Evolutionary conservation across 2,888 invertebrate genomes (phyloP), one percentile per base, ranked within the genome.

Genomic region (Meteorus cinctellus): DNA sequence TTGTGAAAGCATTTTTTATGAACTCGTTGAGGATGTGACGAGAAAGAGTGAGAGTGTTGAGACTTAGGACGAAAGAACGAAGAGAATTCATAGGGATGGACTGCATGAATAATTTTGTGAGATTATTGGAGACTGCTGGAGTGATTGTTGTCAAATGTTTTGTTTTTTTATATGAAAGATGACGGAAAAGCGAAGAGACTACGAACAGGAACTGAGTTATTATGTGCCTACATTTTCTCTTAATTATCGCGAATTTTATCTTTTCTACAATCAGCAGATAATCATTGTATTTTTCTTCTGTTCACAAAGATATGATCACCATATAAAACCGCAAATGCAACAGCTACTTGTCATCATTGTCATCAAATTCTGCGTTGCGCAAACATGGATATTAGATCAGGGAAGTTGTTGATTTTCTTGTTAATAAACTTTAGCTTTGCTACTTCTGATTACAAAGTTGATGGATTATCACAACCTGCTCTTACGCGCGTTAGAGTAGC

Each of bases 311-410:
- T 59, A 66, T 34, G 29, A 29, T 12, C 12, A 60, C 67, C 68
- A 16, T 77, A 77, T 79, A 79, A 70, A 77, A 72, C 16, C 34
- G 16, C 55, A 14, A 51, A 16, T 41, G 31, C 55, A 19, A 16
- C 51, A 36, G 24, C 66, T 24, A 62, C 12, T 41, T 19, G 16
- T 24, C 29, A 51, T 8, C 45, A 62, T 29, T 48, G 60, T 76
- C 31, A 77, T 73, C 77, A 14, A 8, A 60, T 29, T 63, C 55
- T 14, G 24, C 34, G 16, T 60, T 31, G 24, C 0, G 31, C 5
- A 51, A 66, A 63, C 73, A 74, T 71, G 68, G 60, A 16, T 51
- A 51, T 48, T 31, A 59, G 77, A 71, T 16, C 74, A 76, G 74
- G 29, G 31, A 69, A 65, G 16, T 45, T 78, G 3, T 55, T 78